phyloP scores from a whole-genome alignment of 2,797 vertebrate genomes.

The Caiman crocodilus region DNA sequence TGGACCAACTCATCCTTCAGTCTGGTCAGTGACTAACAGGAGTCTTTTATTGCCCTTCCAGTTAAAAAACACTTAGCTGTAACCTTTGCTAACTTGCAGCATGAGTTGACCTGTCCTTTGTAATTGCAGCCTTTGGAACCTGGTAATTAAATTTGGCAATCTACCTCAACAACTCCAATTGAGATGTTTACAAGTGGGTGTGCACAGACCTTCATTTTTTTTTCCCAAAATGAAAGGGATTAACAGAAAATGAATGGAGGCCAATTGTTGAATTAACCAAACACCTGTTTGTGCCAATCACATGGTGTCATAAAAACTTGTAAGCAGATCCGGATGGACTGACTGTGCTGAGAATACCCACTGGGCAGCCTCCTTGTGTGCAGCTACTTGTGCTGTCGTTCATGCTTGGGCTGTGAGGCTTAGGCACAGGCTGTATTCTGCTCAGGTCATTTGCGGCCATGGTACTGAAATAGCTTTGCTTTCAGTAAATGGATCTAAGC shows the following conservation, averaged over 20 bases:
- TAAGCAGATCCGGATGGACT: not conserved
- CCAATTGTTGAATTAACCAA: conserved; percentile 4
- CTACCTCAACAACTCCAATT: conserved; percentile 55
- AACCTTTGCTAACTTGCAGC: conserved; percentile 78
- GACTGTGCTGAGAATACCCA: not conserved
- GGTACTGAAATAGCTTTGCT: not conserved
- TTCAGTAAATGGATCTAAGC: not conserved
- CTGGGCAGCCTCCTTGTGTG: not conserved
- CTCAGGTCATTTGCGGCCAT: not conserved
- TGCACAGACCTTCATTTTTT: conserved; percentile 28
- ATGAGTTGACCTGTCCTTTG: conserved; percentile 78
- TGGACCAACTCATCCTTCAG: conserved; percentile 55
- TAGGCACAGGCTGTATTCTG: not conserved
- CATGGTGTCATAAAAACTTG: not conserved
- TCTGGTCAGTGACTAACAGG: conserved; percentile 73
- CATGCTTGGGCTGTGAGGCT: not conserved
- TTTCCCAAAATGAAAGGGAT: conserved; percentile 43
- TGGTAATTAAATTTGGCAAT: conserved; percentile 81
- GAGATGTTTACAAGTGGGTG: conserved; percentile 52
- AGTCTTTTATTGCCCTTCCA: conserved; percentile 79
- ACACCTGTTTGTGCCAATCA: conserved; percentile 50
- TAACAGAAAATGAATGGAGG: conserved; percentile 36
- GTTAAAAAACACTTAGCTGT: conserved; percentile 80
- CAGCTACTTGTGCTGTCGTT: not conserved
- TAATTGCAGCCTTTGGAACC: conserved; percentile 76